Evolutionary conservation across 92 coral and sea anemone genomes (phyloP).

Genomic region (Palythoa grandiflora): DNA sequence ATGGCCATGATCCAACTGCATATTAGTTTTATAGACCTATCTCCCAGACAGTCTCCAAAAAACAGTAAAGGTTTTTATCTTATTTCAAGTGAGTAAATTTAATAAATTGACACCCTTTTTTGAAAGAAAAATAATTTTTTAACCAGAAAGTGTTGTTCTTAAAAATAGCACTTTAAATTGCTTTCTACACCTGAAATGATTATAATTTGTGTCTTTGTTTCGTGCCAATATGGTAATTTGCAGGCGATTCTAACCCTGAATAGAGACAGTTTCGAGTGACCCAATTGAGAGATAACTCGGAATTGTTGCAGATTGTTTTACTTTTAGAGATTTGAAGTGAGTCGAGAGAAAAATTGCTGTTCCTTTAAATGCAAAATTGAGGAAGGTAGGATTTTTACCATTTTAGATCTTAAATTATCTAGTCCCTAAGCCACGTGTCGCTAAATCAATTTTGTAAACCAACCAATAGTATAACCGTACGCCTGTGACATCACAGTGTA

Average conservation of each 20-base stretch:
- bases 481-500: constrained; percentile 25
- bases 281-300: neutral
- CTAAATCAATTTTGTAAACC: constrained; percentile 6
- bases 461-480: constrained; percentile 25
- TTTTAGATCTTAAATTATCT: neutral
- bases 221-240: neutral
- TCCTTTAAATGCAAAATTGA: neutral
- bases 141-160: neutral
- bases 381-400: too few species aligned
- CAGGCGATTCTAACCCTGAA: neutral
- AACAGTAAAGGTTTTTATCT: too few species aligned
- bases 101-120: too few species aligned
- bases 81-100: too few species aligned
- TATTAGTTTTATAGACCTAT: too few species aligned
- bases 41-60: too few species aligned
- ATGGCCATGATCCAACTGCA: too few species aligned
- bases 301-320: neutral
- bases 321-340: neutral
- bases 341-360: neutral
- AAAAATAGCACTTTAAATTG: neutral
- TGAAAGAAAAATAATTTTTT: too few species aligned
- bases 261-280: neutral
- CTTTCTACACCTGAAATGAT: neutral
- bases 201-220: neutral
- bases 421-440: constrained; percentile 44